These are phyloP conservation scores for Gambusia affinis DNA, from an alignment of 2,113 vertebrate species.

Conservation along the genomic window DNA sequence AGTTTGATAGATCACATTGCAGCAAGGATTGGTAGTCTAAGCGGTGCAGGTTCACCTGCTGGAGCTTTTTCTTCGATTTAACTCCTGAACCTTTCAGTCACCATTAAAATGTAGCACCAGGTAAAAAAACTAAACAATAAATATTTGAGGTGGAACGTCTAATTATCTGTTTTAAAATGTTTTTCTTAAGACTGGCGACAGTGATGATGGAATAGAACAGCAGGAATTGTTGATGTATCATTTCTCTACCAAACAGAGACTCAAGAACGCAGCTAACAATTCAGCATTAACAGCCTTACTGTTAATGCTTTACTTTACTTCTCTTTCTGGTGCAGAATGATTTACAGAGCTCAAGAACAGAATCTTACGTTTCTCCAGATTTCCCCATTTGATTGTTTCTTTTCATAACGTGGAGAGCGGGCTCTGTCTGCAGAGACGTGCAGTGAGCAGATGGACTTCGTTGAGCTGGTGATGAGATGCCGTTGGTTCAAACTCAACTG, in stretches of 20 bases:
- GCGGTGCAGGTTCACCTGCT: no score
- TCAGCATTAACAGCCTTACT: no score
- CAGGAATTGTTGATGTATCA: no score
- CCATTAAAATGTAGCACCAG: no score
- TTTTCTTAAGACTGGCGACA: background rate
- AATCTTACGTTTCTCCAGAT: background rate
- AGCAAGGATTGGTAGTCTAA: no score
- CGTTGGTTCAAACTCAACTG: slow-evolving; percentile 65
- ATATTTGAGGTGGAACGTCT: no score
- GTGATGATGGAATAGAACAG: background rate
- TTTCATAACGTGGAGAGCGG: background rate
- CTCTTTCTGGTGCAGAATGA: background rate
- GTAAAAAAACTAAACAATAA: no score
- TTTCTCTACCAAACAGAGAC: no score
- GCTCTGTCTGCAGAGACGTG: slow-evolving; percentile 53
- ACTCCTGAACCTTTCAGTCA: no score
- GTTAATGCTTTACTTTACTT: background rate
- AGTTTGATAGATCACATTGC: no score
- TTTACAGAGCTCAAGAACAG: background rate
- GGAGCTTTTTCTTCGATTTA: no score
- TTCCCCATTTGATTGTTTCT: slow-evolving; percentile 10
- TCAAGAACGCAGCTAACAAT: no score
- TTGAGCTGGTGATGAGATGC: slow-evolving; percentile 50
- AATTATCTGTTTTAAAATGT: background rate
- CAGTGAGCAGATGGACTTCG: slow-evolving; percentile 39